Conservation (phyloP, 2,113 vertebrate species). For the Tricholaema leucomelas region DNA sequence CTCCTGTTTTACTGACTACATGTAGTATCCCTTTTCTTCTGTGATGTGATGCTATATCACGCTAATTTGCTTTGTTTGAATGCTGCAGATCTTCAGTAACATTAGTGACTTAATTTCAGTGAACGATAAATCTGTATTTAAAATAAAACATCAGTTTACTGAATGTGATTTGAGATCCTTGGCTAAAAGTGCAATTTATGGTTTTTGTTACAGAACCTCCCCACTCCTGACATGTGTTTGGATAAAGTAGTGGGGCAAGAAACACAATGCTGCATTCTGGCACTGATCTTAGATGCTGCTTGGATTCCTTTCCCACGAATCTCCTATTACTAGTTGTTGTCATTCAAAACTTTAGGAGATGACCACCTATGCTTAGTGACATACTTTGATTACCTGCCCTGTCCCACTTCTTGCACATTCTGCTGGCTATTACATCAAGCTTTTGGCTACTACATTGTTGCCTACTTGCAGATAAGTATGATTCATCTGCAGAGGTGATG, state of each 20-base stretch:
- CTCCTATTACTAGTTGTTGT: background rate
- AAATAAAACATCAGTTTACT: slow-evolving; percentile 1
- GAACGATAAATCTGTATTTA: background rate
- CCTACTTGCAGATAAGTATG: background rate
- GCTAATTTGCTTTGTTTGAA: background rate
- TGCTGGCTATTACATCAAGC: background rate
- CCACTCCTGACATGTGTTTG: background rate
- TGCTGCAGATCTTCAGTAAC: background rate
- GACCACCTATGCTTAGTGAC: background rate
- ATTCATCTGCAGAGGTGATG: background rate
- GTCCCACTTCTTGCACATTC: background rate
- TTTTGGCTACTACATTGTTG: background rate
- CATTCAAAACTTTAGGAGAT: background rate
- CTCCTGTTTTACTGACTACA: background rate
- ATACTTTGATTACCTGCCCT: background rate
- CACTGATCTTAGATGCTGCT: background rate
- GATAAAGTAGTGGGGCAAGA: background rate
- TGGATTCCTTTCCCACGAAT: background rate
- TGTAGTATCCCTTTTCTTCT: background rate
- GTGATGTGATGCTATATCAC: background rate
- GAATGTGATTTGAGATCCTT: background rate
- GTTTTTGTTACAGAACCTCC: background rate
- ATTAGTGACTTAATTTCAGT: background rate
- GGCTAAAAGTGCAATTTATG: background rate
- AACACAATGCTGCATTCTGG: background rate